A percentile compares a stretch with the other conserved stretches of the same genome.
These are phyloP conservation scores for Vulpes vulpes DNA, from an alignment of 2,113 vertebrate genomes.

Conservation along the genomic window DNA sequence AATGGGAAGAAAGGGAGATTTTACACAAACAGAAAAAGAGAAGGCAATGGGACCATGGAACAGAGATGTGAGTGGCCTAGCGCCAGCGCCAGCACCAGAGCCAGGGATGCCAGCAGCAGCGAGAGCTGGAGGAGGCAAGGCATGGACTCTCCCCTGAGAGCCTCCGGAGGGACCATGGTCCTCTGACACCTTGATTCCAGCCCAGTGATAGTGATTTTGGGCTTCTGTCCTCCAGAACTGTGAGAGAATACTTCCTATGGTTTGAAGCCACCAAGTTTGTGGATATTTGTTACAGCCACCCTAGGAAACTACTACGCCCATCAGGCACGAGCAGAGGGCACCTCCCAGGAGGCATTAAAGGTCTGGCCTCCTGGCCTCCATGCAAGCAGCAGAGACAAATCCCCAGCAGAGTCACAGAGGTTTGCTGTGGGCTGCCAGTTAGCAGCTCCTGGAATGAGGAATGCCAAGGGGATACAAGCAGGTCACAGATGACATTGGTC, in stretches of 20 bases:
- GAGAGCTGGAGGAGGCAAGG: not conserved
- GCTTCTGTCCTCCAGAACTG: not conserved
- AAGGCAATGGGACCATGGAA: not conserved
- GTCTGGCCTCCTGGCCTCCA: not conserved
- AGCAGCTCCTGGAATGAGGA: not conserved
- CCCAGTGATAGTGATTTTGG: not conserved
- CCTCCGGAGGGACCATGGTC: not conserved
- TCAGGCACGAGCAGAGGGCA: not conserved
- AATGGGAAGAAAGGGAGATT: not conserved
- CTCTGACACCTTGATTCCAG: not conserved
- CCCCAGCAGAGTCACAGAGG: not conserved
- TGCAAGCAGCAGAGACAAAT: not conserved
- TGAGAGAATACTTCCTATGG: not conserved
- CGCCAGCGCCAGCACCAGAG: conserved; percentile 20
- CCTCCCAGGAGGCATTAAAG: too few relatives aligned
- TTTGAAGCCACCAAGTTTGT: not conserved
- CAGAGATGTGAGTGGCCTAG: not conserved
- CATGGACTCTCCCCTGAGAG: accelerated
- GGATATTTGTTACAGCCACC: not conserved
- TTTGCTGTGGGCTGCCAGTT: not conserved
- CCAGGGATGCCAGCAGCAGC: not conserved
- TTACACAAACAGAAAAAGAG: not conserved
- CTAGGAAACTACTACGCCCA: not conserved
- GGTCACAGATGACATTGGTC: not conserved
- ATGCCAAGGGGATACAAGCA: not conserved